Base-by-base conservation (phyloP, 2,797 vertebrate genomes). In the Chelon labrosus region DNA sequence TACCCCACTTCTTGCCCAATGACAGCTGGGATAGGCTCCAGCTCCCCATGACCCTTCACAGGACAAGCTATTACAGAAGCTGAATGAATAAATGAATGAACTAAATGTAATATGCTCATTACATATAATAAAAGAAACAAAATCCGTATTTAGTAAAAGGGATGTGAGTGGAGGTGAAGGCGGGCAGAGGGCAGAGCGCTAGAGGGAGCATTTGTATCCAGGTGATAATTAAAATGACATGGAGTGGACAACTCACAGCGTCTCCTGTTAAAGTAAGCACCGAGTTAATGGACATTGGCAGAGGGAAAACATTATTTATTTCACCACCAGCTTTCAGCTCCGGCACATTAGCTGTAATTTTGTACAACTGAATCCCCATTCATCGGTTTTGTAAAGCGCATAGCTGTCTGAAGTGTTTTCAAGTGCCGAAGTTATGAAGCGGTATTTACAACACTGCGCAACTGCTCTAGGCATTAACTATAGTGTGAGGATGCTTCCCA, bases 151-250 rank as follows among this genome's bases (percentile, higher is more conserved):
- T 54, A 2, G 25, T 75, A 2, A 52, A 41, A 44, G 19, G 10
- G 31, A 16, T 12, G 39, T 27, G 52, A 53, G 44, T 16, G 20
- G 47, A 16, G 12, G 4, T 35, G 6, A 10, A 37, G 14, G 50
- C 39, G 22, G 49, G 46, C 9, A 17, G 27, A 41, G 35, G 38
- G 14, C 22, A 44, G 53, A 44, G 35, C 55, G 41, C 51, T 35
- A 35, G 3, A 7, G 44, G 14, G 38, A 51, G 35, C 19, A n/a
- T 70, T 77, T 61, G 25, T 52, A 51, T 39, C 14, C 54, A 80
- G 53, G 50, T 77, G 19, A 70, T 69, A 70, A 79, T 79, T 67
- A 75, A 52, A 16, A 19, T 65, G 53, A 55, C 49, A 56, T 50
- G 44, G 50, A 62, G 42, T 59, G 37, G 70, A 71, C 56, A 54